phyloP scores from a whole-genome alignment of 1,140 invertebrate species.

The Heliconius hermathena region DNA sequence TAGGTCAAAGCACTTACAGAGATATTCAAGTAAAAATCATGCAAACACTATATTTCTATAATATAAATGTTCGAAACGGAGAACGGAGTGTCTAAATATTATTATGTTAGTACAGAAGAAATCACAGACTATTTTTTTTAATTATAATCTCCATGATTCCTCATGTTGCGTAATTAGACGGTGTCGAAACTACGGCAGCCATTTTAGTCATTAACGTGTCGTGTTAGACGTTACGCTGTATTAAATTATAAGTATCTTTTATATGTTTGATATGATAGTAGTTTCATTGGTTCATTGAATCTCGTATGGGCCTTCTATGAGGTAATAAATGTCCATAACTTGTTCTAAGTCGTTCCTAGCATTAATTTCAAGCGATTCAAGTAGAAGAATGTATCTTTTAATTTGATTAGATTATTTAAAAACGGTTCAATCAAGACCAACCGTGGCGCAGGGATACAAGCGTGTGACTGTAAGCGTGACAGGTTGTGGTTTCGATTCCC shows the following conservation, averaged over 20 bases:
- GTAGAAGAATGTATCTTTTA: not conserved
- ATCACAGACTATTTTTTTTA: conserved; percentile 14
- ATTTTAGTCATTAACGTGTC: conserved; percentile 56
- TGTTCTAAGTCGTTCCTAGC: conserved; percentile 16
- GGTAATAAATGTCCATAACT: conserved; percentile 21
- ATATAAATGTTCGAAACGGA: not conserved
- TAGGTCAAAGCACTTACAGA: conserved; percentile 11
- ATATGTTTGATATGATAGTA: conserved; percentile 38
- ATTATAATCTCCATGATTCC: conserved; percentile 45
- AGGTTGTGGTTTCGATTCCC: too few relatives aligned
- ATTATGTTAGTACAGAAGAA: not conserved
- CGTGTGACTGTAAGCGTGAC: too few relatives aligned
- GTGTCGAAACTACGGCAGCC: conserved; percentile 53
- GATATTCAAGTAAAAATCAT: not conserved
- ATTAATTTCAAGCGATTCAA: not conserved
- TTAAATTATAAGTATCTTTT: conserved; percentile 39
- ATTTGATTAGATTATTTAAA: not conserved
- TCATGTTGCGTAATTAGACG: conserved; percentile 57
- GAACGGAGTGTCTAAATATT: not conserved
- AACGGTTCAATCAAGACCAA: not conserved
- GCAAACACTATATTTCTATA: not conserved
- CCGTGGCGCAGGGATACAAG: too few relatives aligned
- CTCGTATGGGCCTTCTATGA: conserved; percentile 20
- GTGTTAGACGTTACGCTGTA: conserved; percentile 40
- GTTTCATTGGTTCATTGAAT: conserved; percentile 32